phyloP scores from a whole-genome alignment of 2,888 invertebrate genomes.

The Spialia ferax region DNA sequence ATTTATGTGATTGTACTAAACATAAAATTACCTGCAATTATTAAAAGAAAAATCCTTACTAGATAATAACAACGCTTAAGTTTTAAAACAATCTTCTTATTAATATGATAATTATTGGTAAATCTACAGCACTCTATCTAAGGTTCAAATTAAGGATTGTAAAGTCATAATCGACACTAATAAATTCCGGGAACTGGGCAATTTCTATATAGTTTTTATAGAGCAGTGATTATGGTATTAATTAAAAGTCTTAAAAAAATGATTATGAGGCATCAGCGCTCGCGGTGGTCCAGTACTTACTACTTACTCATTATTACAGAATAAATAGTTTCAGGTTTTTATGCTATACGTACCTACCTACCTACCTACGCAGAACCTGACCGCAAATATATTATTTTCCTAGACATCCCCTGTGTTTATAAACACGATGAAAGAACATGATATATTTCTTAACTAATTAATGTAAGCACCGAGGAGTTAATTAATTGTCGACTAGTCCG shows the following conservation, averaged over 20 bases:
- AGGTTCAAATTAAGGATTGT: slow-evolving; percentile 69
- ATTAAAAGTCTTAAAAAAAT: slow-evolving; percentile 58
- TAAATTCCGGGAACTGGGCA: slow-evolving; percentile 56
- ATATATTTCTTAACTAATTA: slow-evolving; percentile 76
- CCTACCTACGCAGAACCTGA: background rate
- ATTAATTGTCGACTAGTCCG: slow-evolving; percentile 80
- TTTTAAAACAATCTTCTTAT: background rate
- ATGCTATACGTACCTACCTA: slow-evolving; percentile 12
- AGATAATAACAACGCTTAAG: too few relatives aligned
- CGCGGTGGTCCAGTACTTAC: slow-evolving; percentile 61
- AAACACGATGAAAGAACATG: slow-evolving; percentile 74
- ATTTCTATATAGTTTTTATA: slow-evolving; percentile 54
- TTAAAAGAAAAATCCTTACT: too few relatives aligned
- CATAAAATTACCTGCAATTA: too few relatives aligned
- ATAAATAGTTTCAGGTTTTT: slow-evolving; percentile 27
- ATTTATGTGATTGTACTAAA: too few relatives aligned
- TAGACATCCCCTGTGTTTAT: slow-evolving; percentile 63
- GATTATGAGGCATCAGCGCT: slow-evolving; percentile 53
- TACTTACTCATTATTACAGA: slow-evolving; percentile 30
- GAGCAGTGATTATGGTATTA: slow-evolving; percentile 67
- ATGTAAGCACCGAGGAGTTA: slow-evolving; percentile 80
- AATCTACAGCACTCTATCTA: slow-evolving; percentile 32
- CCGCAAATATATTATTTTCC: slow-evolving; percentile 61
- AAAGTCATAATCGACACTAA: slow-evolving; percentile 65
- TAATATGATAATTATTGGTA: slow-evolving; percentile 5